phyloP scores from a whole-genome alignment of 2,888 invertebrate species.

The Tinea semifulvella region DNA sequence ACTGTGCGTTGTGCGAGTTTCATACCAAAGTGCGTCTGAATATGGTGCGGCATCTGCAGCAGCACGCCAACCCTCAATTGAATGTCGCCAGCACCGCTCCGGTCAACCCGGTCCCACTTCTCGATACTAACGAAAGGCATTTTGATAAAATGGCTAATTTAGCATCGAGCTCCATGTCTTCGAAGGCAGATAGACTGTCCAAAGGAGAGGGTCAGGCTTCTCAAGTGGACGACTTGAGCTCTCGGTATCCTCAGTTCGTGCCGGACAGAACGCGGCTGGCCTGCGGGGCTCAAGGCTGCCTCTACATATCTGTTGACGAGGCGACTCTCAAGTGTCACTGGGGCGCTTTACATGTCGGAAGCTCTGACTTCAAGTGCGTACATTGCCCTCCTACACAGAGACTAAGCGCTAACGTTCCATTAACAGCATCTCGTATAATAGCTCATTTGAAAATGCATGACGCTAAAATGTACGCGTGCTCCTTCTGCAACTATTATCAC shows the following conservation, averaged over 20 bases:
- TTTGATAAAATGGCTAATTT: slow-evolving; percentile 88
- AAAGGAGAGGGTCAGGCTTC: slow-evolving; percentile 24
- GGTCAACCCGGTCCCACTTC: slow-evolving; percentile 83
- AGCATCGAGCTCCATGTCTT: slow-evolving; percentile 71
- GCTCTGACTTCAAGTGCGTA: slow-evolving; percentile 70
- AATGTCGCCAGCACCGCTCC: slow-evolving; percentile 74
- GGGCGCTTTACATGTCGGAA: slow-evolving; percentile 73
- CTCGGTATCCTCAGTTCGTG: slow-evolving; percentile 57
- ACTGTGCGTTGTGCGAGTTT: slow-evolving; percentile 74
- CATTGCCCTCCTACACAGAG: slow-evolving; percentile 72
- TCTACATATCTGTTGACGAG: slow-evolving; percentile 76
- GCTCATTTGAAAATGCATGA: slow-evolving; percentile 82
- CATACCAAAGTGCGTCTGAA: slow-evolving; percentile 76
- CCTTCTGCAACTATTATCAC: slow-evolving; percentile 73
- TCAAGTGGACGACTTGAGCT: slow-evolving; percentile 16
- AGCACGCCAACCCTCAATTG: slow-evolving; percentile 70
- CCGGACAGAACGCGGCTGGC: slow-evolving; percentile 68
- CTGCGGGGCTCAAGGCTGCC: slow-evolving; percentile 76
- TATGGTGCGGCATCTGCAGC: slow-evolving; percentile 73
- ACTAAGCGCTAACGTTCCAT: slow-evolving; percentile 46
- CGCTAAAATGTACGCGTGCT: slow-evolving; percentile 75
- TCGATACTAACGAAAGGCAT: slow-evolving; percentile 80
- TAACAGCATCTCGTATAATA: slow-evolving; percentile 70
- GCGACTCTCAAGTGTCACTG: slow-evolving; percentile 77
- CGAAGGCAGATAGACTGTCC: slow-evolving; percentile 22